Evolutionary conservation across 2,888 invertebrate species (phyloP), one percentile per base, ranked within the genome.

Genomic region (Bugulina stolonifera): DNA sequence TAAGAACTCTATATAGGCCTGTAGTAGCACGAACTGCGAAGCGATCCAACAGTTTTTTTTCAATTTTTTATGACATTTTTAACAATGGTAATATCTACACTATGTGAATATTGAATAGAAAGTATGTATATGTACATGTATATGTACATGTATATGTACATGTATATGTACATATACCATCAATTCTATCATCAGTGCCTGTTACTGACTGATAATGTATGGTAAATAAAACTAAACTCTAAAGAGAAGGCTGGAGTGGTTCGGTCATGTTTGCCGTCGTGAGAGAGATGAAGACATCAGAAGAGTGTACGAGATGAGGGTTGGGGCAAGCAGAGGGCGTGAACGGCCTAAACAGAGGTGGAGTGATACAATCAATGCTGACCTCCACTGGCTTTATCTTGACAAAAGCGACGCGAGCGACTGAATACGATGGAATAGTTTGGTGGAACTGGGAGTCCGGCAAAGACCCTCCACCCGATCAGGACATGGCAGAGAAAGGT

Each of bases 241-340:
- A 25, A 55, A 25, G n/a, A 55, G n/a, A n/a, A 55, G 22, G 55
- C 55, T 55, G n/a, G n/a, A 55, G 25, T 55, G 55, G 55, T 55
- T 14, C n/a, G 55, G 55, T 5, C 55, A 55, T 55, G 55, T 55
- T 18, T 55, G 55, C 55, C n/a, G 55, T 5, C 22, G 55, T n/a
- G 55, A 55, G 25, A 25, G n/a, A 18, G 25, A 55, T 18, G 55
- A 55, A 3, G 55, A 55, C 23, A 14, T 55, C 22, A 55, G 25
- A n/a, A 55, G 55, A 25, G 55, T 25, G 5, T n/a, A 55, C 23
- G 25, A n/a, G n/a, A 55, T 55, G 55, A 25, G 25, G 25, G 25
- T 18, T 14, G 55, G n/a, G 55, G 55, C 3, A 55, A 43, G 43
- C 43, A 43, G 43, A 43, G 43, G 43, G 43, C 43, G 43, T 43